Evolutionary conservation across 2,797 vertebrate species (phyloP), one percentile per base, ranked within the genome.

Genomic region (Eleutherodactylus coqui): DNA sequence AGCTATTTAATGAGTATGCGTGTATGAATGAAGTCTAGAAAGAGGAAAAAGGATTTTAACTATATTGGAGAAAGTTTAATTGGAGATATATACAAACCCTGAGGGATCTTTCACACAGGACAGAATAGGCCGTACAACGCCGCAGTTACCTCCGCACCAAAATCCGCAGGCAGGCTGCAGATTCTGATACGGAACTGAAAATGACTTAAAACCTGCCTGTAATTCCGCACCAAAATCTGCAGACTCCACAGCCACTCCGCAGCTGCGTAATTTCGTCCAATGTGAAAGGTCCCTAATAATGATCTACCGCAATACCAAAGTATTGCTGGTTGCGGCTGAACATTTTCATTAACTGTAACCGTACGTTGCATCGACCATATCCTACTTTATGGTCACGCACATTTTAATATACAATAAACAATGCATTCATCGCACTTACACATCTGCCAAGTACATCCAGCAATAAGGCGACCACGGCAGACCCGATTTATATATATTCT

Each of bases 401-500:
- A 38, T 67, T 72, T 55, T 60, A 77, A 76, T 75, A 45, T 60
- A 38, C 64, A 78, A 60, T 24, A 79, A 78, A 70, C 45, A 21
- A 0, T 21, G 47, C 62, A 58, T 29, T 27, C 47, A 55, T 60
- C 38, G 27, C 79, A 58, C 19, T 38, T 27, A 34, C 34, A 17
- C 76, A 43, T 79, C 51, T 49, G 49, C 38, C 70, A 79, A 79
- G 77, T 79, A 27, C 84, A 75, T 27, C n/a, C 14, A 38, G 77
- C 73, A n/a, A 51, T 75, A 21, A n/a, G 51, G 70, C 64, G 13
- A 36, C 72, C n/a, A 77, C 76, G 21, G 49, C 49, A 32, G 80
- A 58, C 49, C 80, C 70, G 62, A 77, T 82, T 78, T 79, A 53
- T 45, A 41, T 36, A 64, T 43, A 83, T 41, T 55, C 67, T 43